phyloP scores from a whole-genome alignment of 2,888 invertebrate species.

The Tipula confusa region DNA sequence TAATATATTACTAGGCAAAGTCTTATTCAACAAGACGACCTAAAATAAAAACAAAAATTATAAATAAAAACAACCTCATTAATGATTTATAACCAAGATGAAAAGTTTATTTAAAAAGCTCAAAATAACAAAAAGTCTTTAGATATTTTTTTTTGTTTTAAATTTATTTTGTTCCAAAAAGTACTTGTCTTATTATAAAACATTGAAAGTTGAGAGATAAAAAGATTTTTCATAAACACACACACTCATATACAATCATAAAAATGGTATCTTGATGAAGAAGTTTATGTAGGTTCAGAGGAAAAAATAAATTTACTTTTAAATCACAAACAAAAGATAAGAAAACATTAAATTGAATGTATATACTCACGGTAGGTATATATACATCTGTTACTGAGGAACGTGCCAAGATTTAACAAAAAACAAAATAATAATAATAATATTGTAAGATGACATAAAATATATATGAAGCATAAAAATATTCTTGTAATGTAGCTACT shows the following conservation, averaged over 20 bases:
- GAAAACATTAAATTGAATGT: not conserved
- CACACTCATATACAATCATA: not conserved
- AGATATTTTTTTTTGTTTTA: not conserved
- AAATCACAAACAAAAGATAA: constrained; percentile 20
- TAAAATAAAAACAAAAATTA: not conserved
- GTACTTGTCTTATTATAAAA: not conserved
- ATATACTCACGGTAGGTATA: not conserved
- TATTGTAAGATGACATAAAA: not conserved
- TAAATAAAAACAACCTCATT: not conserved
- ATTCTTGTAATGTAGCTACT: not conserved
- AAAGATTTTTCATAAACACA: not conserved
- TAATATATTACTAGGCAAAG: not conserved
- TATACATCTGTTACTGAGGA: not conserved
- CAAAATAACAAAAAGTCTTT: not conserved
- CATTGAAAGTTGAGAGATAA: not conserved
- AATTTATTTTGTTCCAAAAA: not conserved
- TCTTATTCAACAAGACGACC: not conserved
- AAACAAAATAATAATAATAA: not conserved
- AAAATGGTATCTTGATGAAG: not conserved
- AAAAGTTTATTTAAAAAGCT: not conserved
- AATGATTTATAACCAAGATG: not conserved
- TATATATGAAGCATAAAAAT: not conserved
- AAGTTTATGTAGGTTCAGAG: not conserved
- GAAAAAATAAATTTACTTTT: not conserved
- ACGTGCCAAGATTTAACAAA: not conserved